These are phyloP conservation scores for Scaptomyza flava DNA, from an alignment of 2,888 invertebrate genomes.

Conservation along the genomic window DNA sequence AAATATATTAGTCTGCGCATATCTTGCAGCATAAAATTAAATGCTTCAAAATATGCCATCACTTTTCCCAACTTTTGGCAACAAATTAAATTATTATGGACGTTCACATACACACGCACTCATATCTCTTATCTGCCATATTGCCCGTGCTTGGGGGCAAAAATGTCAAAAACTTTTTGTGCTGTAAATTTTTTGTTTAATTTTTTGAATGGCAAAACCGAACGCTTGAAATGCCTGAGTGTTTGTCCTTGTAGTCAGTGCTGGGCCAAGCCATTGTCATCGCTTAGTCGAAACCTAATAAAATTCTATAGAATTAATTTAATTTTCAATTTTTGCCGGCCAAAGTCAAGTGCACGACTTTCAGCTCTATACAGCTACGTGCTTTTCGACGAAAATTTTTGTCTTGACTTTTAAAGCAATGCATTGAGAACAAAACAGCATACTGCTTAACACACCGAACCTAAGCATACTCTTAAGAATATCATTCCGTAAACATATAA, in stretches of 20 bases:
- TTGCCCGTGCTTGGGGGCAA: background rate
- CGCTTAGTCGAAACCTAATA: slow-evolving; percentile 64
- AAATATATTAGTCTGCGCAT: slow-evolving; percentile 61
- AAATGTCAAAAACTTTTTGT: slow-evolving; percentile 36
- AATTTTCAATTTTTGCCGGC: slow-evolving; percentile 60
- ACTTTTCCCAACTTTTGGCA: slow-evolving; percentile 50
- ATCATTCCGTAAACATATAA: too few relatives aligned
- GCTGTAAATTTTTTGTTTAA: slow-evolving; percentile 33
- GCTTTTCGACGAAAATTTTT: slow-evolving; percentile 41
- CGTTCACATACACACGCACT: slow-evolving; percentile 19
- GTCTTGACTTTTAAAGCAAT: slow-evolving; percentile 40
- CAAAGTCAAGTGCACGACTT: slow-evolving; percentile 68
- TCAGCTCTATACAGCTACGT: slow-evolving; percentile 40
- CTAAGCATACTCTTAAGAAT: slow-evolving; percentile 23
- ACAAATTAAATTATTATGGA: slow-evolving; percentile 68
- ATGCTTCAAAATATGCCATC: slow-evolving; percentile 52
- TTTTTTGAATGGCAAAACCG: slow-evolving; percentile 18
- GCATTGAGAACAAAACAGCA: slow-evolving; percentile 5
- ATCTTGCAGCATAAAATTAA: slow-evolving; percentile 38
- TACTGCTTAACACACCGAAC: slow-evolving; percentile 22
- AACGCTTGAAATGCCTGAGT: slow-evolving; percentile 36
- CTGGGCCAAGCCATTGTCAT: slow-evolving; percentile 42
- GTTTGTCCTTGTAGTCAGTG: slow-evolving; percentile 38
- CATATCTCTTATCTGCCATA: slow-evolving; percentile 9
- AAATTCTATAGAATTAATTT: slow-evolving; percentile 76